Conservation (phyloP, 1,140 invertebrate genomes). For the Drosophila mojavensis region DNA sequence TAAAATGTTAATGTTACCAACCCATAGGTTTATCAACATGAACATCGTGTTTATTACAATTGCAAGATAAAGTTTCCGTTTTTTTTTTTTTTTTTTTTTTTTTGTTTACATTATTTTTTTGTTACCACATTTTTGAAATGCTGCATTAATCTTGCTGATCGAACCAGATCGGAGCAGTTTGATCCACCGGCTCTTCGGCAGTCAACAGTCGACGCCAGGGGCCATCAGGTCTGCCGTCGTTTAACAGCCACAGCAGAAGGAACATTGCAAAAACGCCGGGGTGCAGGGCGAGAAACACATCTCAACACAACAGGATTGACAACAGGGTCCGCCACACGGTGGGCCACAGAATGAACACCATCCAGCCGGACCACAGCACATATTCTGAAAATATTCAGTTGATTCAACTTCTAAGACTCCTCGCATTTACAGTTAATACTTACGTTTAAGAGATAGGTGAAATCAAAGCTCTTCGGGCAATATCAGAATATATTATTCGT, state of each 20-base stretch:
- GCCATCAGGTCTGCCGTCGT: background rate
- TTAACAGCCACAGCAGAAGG: slow-evolving; percentile 46
- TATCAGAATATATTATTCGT: background rate
- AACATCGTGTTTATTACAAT: too few relatives aligned
- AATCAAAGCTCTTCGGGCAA: background rate
- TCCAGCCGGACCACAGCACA: slow-evolving; percentile 62
- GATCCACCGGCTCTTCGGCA: background rate
- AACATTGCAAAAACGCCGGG: slow-evolving; percentile 61
- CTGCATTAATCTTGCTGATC: too few relatives aligned
- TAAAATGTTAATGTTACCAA: too few relatives aligned
- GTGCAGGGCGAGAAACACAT: slow-evolving; percentile 57
- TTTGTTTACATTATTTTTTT: too few relatives aligned
- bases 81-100: too few relatives aligned
- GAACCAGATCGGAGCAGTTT: background rate
- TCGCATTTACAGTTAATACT: background rate
- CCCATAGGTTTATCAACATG: too few relatives aligned
- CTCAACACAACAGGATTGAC: slow-evolving; percentile 57
- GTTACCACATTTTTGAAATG: too few relatives aligned
- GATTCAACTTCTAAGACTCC: background rate
- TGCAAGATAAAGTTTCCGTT: too few relatives aligned
- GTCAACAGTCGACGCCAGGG: background rate
- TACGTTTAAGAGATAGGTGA: slow-evolving; percentile 13
- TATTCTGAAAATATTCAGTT: slow-evolving; percentile 26
- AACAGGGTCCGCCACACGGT: slow-evolving; percentile 42
- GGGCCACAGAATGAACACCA: slow-evolving; percentile 55